Percentiles rank a stretch among this genome's conserved stretches.
phyloP scores from a whole-genome alignment of 2,888 invertebrate species.

The Plutella xylostella region DNA sequence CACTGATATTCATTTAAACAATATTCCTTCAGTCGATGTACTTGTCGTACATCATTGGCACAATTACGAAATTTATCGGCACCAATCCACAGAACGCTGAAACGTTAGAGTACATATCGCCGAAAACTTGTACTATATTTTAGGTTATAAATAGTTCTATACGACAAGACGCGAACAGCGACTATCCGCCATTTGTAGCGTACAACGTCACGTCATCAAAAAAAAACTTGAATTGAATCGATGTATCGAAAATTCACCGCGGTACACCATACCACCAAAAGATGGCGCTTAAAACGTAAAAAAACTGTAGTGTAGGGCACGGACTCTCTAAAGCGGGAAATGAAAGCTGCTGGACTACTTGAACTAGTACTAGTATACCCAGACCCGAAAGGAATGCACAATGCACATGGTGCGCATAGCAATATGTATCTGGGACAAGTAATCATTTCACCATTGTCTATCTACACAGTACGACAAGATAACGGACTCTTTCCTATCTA shows the following conservation, averaged over 20 bases:
- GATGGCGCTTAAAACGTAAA: no score
- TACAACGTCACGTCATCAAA: conserved; percentile 63
- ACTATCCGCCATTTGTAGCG: conserved; percentile 66
- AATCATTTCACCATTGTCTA: no score
- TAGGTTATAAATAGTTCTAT: conserved; percentile 70
- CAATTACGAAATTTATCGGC: conserved; percentile 60
- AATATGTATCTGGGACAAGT: no score
- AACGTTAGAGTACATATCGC: conserved; percentile 70
- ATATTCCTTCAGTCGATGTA: conserved; percentile 55
- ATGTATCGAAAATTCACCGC: conserved; percentile 12
- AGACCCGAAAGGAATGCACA: no score
- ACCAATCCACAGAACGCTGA: conserved; percentile 62
- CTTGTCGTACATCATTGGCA: conserved; percentile 61
- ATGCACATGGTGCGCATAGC: no score
- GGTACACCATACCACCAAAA: conserved; percentile 20
- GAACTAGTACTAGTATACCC: no score
- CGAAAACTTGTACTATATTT: conserved; percentile 70
- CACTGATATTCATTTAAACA: conserved; percentile 59
- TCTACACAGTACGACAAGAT: no score
- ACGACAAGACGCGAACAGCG: conserved; percentile 43
- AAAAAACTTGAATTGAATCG: conserved; percentile 20
- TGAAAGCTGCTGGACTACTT: no score
- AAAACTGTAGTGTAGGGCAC: no score
- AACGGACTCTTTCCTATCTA: no score
- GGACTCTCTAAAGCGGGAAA: no score